Base-by-base conservation (phyloP, 2,113 vertebrate species). In the Phainopepla nitens region DNA sequence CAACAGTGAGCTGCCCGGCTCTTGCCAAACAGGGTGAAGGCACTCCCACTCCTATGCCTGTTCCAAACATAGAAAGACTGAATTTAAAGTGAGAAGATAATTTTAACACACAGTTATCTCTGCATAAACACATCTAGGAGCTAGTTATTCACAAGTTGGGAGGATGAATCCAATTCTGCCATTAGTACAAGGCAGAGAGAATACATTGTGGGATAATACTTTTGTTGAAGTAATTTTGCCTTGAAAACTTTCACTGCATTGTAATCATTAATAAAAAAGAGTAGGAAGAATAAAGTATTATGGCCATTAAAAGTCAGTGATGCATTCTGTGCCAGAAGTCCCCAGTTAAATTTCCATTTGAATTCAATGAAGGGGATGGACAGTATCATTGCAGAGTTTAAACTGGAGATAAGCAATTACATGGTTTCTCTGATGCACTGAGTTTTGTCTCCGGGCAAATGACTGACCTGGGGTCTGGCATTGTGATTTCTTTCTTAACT, bases 401-500 rank as follows among this genome's bases (percentile, higher is more conserved):
- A 92, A 56, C 16, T n/a, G 17, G 29, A 68, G 15, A 61, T 23
- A 45, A 61, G 9, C 8, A 61, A 47, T 61, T 57, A 33, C 23
- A 16, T 0, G 4, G 17, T 10, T 25, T 69, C 13, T 49, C 42
- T 27, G 21, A 53, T 42, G 18, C 28, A 31, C 0, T 66, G 60
- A 54, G 21, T 13, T 60, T 2, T 31, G 17, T 19, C 42, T 88
- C 22, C 44, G 68, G 49, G 28, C 5, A 84, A 44, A 56, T 10
- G 10, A 36, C 19, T 36, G 41, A 54, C 29, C 1, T 36, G 27
- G 10, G 10, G 0, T 29, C 6, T 87, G 27, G 27, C 1, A 1
- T n/a, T 9, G 13, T 68, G 36, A 3, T 50, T 79, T 76, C 29
- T 64, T 82, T 29, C 33, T 87, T 31, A 22, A 20, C 16, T n/a